These are phyloP conservation scores for Coelogynopora nodosa DNA, from an alignment of 2,888 invertebrate genomes.

Conservation along the genomic window DNA sequence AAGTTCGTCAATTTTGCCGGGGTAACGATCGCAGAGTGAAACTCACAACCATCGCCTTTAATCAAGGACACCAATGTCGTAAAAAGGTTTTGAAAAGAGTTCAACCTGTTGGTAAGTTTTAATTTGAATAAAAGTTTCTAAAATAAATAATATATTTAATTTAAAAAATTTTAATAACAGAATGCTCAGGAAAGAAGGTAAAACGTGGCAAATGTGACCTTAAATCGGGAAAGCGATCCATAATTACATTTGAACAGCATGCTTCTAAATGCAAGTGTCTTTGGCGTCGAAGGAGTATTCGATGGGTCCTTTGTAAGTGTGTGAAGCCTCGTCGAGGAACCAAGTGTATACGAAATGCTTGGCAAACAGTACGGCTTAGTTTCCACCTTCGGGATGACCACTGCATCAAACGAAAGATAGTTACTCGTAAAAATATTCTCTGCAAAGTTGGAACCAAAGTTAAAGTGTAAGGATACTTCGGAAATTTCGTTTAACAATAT, in stretches of 20 bases:
- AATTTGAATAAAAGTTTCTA: background rate
- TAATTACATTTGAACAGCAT: background rate
- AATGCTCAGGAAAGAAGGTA: constrained; percentile 28
- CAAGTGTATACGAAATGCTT: constrained; percentile 3
- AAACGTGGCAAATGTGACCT: constrained; percentile 22
- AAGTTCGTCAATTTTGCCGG: background rate
- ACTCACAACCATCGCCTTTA: background rate
- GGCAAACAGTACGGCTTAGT: background rate
- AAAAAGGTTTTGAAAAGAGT: background rate
- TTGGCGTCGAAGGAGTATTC: constrained; percentile 28
- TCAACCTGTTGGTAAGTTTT: background rate
- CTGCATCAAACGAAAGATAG: constrained; percentile 16
- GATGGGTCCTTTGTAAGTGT: constrained; percentile 22
- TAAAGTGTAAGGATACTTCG: constrained; percentile 33
- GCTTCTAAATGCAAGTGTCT: constrained; percentile 1
- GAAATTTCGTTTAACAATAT: too few relatives aligned
- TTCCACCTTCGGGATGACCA: constrained; percentile 17
- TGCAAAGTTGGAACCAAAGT: constrained; percentile 33
- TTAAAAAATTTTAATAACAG: background rate
- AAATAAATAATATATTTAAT: background rate
- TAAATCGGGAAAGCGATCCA: constrained; percentile 25
- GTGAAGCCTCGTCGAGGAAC: background rate
- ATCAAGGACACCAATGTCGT: background rate
- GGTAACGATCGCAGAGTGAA: background rate
- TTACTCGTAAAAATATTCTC: background rate